Evolutionary conservation across 2,797 vertebrate species (phyloP), one percentile per base, ranked within the genome.

Genomic region (Eidolon dupreanum): DNA sequence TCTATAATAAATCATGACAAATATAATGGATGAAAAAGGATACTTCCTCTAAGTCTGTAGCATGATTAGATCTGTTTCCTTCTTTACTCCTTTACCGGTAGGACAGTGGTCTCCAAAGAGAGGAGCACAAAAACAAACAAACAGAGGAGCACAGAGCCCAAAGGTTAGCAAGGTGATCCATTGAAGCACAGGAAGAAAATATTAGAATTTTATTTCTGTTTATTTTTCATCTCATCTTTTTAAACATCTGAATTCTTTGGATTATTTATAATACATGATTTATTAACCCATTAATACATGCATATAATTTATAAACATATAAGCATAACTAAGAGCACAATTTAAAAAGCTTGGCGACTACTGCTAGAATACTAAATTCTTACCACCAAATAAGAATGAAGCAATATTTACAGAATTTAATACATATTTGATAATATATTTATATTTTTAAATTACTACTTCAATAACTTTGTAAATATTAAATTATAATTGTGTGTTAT

Each of bases 281-380:
- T n/a, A 46, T 63, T 49, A 46, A 3, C 33, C 55, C 16, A 66
- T 88, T 83, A 84, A 19, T 17, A 82, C 6, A 59, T 53, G 2
- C 55, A 68, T 82, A 65, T 53, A 57, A 92, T 78, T 86, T 73
- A 91, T 83, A 93, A 79, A 65, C 75, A 66, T 87, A 74, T 66
- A 90, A 94, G 26, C 0, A 70, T 24, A 95, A 88, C 9, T 74
- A 4, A 88, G 2, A 15, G 6, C 4, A 91, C 10, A 78, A 59
- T 63, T 33, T 86, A 90, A 61, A 68, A 49, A 26, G 3, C 36
- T 31, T 87, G 19, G 65, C 87, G n/a, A 85, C 26, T n/a, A 95
- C 5, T 31, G 2, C 28, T 61, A 63, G 12, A 79, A 84, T 33
- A 46, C 15, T 71, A n/a, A 93, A 89, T 93, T 57, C 28, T 86